A percentile compares a stretch with the other conserved stretches of the same genome.
phyloP scores from a whole-genome alignment of 2,113 vertebrate species.

The Lagopus muta region DNA sequence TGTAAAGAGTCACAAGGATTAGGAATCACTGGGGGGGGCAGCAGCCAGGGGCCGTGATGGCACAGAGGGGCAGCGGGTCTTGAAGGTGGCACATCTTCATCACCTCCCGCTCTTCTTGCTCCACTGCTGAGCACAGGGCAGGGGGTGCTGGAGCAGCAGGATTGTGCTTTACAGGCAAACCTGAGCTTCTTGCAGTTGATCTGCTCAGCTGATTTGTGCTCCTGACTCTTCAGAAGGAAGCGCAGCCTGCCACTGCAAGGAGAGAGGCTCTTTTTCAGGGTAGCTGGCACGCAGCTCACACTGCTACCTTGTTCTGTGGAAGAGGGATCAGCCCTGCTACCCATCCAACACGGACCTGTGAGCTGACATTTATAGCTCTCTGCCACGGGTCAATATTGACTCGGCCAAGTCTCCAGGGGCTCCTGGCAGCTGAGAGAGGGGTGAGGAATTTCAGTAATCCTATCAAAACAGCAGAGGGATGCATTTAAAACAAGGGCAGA shows the following conservation, averaged over 20 bases:
- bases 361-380: not conserved
- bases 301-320: not conserved
- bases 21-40: not conserved
- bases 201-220: not conserved
- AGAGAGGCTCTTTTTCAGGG: not conserved
- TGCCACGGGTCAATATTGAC: not conserved
- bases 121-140: fast-evolving
- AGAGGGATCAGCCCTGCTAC: not conserved
- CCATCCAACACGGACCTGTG: not conserved
- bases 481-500: not conserved
- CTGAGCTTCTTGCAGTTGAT: not conserved
- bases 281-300: not conserved
- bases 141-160: not conserved
- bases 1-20: not conserved
- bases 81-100: fast-evolving
- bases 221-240: not conserved
- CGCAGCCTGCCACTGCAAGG: not conserved
- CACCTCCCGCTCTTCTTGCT: not conserved
- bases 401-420: not conserved
- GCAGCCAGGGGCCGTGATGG: fast-evolving
- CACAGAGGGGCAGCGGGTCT: not conserved
- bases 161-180: not conserved
- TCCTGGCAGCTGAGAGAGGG: conserved; percentile 2
- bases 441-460: conserved; percentile 65
- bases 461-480: not conserved